Percentiles rank a stretch among this genome's conserved stretches.
Evolutionary conservation across 1,140 invertebrate species (phyloP).

Genomic region (Atta cephalotes): DNA sequence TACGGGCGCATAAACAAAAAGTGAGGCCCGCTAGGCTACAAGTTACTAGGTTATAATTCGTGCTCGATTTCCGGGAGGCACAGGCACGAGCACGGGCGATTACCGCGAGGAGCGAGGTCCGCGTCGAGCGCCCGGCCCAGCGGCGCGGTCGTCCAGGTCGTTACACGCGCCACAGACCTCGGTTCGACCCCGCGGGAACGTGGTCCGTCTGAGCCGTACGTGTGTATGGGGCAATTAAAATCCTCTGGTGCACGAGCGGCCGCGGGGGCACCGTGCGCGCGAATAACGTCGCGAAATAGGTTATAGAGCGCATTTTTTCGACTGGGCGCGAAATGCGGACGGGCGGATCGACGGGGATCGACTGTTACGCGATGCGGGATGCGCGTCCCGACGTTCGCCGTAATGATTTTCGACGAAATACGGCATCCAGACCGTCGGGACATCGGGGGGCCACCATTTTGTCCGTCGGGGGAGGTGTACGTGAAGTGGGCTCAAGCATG

Average conservation of each 20-base stretch:
- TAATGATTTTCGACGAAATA: slow-evolving; percentile 78
- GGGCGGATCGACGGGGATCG: slow-evolving; percentile 45
- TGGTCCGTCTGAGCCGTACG: slow-evolving; percentile 58
- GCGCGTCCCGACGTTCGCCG: slow-evolving; percentile 51
- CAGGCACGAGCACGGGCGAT: background rate
- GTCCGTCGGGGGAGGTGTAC: slow-evolving; percentile 87
- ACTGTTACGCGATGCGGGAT: slow-evolving; percentile 26
- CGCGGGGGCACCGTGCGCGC: slow-evolving; percentile 76
- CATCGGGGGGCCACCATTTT: slow-evolving; percentile 87
- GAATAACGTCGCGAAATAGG: slow-evolving; percentile 75
- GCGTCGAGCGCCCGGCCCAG: background rate
- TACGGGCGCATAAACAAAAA: slow-evolving; percentile 78
- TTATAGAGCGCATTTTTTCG: slow-evolving; percentile 76
- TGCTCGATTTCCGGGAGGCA: slow-evolving; percentile 71
- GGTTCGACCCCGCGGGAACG: background rate
- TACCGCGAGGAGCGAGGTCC: background rate
- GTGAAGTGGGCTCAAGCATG: slow-evolving; percentile 86
- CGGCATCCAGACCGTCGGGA: slow-evolving; percentile 79
- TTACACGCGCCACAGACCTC: background rate
- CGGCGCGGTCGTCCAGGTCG: background rate
- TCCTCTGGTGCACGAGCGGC: slow-evolving; percentile 74
- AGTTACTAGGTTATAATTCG: slow-evolving; percentile 81
- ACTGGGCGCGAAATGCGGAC: slow-evolving; percentile 50
- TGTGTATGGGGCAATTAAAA: slow-evolving; percentile 77
- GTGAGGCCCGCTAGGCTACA: slow-evolving; percentile 67